Evolutionary conservation across 2,797 vertebrate species (phyloP).

Genomic region (Rallus crepitans): DNA sequence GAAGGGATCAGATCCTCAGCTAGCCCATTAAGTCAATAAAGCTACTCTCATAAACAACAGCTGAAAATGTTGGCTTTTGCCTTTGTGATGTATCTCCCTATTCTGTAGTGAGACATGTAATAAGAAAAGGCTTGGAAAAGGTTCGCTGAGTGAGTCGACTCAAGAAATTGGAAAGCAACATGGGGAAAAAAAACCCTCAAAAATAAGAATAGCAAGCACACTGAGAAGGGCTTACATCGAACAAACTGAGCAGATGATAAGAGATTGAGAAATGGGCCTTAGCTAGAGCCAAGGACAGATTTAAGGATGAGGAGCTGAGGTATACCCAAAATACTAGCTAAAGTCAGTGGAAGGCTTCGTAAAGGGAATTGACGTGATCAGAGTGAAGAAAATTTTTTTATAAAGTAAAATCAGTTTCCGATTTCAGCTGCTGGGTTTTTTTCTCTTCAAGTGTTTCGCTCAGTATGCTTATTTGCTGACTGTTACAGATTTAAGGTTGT

Average conservation of each 20-base stretch:
- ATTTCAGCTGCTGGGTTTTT: background rate
- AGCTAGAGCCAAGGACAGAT: slow-evolving; percentile 17
- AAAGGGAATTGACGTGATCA: background rate
- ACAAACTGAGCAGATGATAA: slow-evolving; percentile 28
- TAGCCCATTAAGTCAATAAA: slow-evolving; percentile 9
- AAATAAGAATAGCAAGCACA: slow-evolving; percentile 35
- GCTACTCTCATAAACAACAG: slow-evolving; percentile 21
- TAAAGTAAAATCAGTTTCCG: slow-evolving; percentile 6
- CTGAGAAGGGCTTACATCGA: background rate
- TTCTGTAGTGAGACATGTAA: background rate
- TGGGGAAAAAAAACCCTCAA: background rate
- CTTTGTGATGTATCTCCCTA: slow-evolving; percentile 24
- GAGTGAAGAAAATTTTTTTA: background rate
- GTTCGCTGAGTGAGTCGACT: slow-evolving; percentile 33
- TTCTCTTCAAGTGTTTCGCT: slow-evolving; percentile 15
- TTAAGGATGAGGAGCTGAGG: background rate
- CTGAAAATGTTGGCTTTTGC: slow-evolving; percentile 52
- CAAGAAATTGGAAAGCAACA: slow-evolving; percentile 39
- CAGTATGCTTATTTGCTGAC: slow-evolving; percentile 42
- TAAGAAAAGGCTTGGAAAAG: slow-evolving; percentile 64
- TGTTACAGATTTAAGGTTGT: slow-evolving; percentile 47
- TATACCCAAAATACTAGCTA: slow-evolving; percentile 31
- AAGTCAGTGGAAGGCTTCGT: background rate
- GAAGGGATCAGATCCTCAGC: background rate
- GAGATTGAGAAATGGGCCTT: background rate